These are phyloP conservation scores for Lordiphosa mommai DNA, from an alignment of 1,140 invertebrate species.

Conservation along the genomic window DNA sequence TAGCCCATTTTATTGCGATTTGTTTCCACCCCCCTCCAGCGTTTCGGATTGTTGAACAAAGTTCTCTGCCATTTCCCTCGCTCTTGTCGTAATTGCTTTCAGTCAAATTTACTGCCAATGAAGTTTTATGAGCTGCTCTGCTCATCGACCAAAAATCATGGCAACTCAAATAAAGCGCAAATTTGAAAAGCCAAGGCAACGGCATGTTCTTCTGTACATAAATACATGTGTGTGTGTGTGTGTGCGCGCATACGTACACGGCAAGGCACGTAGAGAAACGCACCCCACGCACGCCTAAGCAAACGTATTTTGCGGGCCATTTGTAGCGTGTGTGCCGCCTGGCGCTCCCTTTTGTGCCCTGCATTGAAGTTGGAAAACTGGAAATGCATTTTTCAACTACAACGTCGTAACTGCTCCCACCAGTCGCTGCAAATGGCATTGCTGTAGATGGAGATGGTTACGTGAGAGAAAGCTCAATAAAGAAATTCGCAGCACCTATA, in stretches of 20 bases:
- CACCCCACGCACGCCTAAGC: slow-evolving; percentile 19
- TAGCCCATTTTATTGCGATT: not conserved
- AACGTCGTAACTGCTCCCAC: slow-evolving; percentile 11
- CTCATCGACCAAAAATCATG: slow-evolving; percentile 25
- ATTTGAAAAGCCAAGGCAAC: slow-evolving; percentile 5
- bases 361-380: not conserved
- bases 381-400: slow-evolving; percentile 52
- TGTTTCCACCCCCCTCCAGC: not conserved
- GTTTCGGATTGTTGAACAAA: slow-evolving; percentile 2
- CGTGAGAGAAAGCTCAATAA: slow-evolving; percentile 26
- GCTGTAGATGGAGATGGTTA: slow-evolving; percentile 19
- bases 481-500: slow-evolving; percentile 5
- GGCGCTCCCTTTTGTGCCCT: not conserved
- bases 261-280: not conserved
- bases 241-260: not conserved
- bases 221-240: too few species aligned
- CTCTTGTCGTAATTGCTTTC: slow-evolving; percentile 26
- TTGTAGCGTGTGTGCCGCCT: slow-evolving; percentile 25
- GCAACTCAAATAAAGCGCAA: slow-evolving; percentile 25
- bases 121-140: slow-evolving; percentile 40
- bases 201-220: too few species aligned
- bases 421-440: slow-evolving; percentile 4
- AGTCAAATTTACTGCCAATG: slow-evolving; percentile 34
- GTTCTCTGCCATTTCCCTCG: slow-evolving; percentile 2
- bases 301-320: slow-evolving; percentile 41